Evolutionary conservation across 2,888 invertebrate genomes (phyloP).

Genomic region (Fragum sueziense): DNA sequence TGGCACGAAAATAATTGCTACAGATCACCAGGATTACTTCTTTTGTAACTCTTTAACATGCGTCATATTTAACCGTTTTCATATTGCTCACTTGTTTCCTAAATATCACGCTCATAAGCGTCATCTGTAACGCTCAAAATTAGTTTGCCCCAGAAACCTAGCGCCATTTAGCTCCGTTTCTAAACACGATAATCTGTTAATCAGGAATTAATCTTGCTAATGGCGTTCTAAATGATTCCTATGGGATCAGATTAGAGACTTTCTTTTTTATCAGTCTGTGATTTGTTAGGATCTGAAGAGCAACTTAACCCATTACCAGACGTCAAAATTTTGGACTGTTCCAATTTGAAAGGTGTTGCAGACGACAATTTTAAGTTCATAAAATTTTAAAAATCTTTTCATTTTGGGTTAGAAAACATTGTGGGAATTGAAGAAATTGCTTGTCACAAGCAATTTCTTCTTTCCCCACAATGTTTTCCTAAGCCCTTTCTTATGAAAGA

Average conservation of each 20-base stretch:
- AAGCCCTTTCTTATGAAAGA: background rate
- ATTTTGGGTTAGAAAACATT: background rate
- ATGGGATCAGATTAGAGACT: background rate
- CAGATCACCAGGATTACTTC: too few relatives aligned
- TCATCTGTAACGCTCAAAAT: too few relatives aligned
- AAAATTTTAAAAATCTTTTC: too few relatives aligned
- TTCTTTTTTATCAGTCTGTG: background rate
- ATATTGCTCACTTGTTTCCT: too few relatives aligned
- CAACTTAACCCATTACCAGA: too few relatives aligned
- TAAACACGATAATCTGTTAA: background rate
- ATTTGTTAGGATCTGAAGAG: background rate
- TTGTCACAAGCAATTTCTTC: background rate
- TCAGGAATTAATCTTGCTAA: background rate
- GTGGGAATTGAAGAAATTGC: background rate
- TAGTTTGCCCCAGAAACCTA: background rate
- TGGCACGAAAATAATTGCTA: too few relatives aligned
- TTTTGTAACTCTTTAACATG: too few relatives aligned
- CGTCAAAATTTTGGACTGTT: too few relatives aligned
- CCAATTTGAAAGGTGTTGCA: too few relatives aligned
- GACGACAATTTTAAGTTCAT: too few relatives aligned
- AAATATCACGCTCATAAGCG: too few relatives aligned
- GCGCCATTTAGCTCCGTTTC: background rate
- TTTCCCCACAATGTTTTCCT: constrained; percentile 2
- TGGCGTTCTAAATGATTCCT: background rate
- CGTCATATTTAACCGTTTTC: too few relatives aligned